phyloP scores from a whole-genome alignment of 2,797 vertebrate genomes.

The Antrozous pallidus region DNA sequence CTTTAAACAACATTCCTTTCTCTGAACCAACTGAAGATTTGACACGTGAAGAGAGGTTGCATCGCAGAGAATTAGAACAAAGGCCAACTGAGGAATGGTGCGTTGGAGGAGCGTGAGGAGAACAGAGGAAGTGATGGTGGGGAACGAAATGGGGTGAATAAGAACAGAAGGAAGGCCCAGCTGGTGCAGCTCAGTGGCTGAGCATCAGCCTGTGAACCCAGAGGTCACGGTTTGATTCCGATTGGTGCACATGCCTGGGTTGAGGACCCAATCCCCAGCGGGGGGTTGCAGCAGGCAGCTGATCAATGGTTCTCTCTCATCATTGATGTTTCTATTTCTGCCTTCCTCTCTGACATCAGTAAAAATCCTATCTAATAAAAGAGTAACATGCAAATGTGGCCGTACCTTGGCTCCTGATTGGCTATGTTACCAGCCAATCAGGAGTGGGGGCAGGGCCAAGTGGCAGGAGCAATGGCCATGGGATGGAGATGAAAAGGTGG shows the following conservation, averaged over 20 bases:
- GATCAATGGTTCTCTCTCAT: not conserved
- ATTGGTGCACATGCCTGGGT: not conserved
- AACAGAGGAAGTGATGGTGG: not conserved
- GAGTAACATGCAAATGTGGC: no score
- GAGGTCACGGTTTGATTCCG: not conserved
- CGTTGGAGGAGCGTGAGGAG: not conserved
- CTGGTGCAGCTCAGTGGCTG: not conserved
- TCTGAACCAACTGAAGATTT: slow-evolving; percentile 10
- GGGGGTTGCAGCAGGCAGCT: not conserved
- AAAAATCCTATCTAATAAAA: no score
- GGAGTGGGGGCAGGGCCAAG: no score
- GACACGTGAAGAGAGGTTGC: not conserved
- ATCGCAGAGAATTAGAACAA: not conserved
- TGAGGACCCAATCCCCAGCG: no score
- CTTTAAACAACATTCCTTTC: not conserved
- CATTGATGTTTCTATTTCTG: not conserved
- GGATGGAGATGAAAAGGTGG: no score
- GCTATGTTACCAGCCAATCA: no score
- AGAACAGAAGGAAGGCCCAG: not conserved
- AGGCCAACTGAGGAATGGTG: not conserved
- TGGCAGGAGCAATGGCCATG: no score
- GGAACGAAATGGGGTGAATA: not conserved
- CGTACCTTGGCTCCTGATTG: no score
- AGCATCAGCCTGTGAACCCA: not conserved
- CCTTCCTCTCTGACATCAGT: no score